These are phyloP conservation scores for Eumerus sabulonum DNA, from an alignment of 2,888 invertebrate genomes.

Conservation along the genomic window DNA sequence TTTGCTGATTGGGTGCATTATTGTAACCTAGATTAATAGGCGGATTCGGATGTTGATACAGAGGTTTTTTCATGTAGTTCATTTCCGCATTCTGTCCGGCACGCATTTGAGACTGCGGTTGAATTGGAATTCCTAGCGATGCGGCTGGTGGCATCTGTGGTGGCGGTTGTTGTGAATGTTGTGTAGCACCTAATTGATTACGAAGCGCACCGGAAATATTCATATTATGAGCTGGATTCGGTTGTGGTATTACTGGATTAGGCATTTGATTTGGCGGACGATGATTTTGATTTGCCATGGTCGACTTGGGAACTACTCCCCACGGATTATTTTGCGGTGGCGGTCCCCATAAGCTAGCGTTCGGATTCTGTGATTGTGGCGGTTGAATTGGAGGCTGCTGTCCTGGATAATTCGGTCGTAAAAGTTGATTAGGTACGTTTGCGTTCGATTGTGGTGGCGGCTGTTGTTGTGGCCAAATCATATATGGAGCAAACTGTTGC, in stretches of 20 bases:
- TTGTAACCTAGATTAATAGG: slow-evolving; percentile 44
- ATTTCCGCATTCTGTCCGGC: slow-evolving; percentile 49
- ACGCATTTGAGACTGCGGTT: slow-evolving; percentile 53
- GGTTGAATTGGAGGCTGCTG: slow-evolving; percentile 72
- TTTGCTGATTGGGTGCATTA: slow-evolving; percentile 70
- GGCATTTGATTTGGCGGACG: slow-evolving; percentile 54
- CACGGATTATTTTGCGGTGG: slow-evolving; percentile 78
- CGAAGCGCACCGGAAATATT: slow-evolving; percentile 40
- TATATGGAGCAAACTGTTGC: slow-evolving; percentile 75
- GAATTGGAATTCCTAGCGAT: slow-evolving; percentile 33
- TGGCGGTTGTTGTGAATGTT: slow-evolving; percentile 67
- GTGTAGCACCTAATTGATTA: slow-evolving; percentile 31
- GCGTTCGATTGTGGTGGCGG: slow-evolving; percentile 72
- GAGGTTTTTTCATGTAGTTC: slow-evolving; percentile 45
- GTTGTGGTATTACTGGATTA: slow-evolving; percentile 52
- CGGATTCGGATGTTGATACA: slow-evolving; percentile 52
- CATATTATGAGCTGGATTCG: slow-evolving; percentile 46
- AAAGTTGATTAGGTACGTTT: slow-evolving; percentile 70
- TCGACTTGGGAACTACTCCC: slow-evolving; percentile 76
- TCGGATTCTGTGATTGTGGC: slow-evolving; percentile 75
- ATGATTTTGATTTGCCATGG: slow-evolving; percentile 49
- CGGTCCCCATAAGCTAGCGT: slow-evolving; percentile 78
- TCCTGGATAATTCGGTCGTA: slow-evolving; percentile 70
- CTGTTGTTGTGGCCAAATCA: slow-evolving; percentile 76
- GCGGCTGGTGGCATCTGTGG: slow-evolving; percentile 60